Evolutionary conservation across 2,888 invertebrate species (phyloP).

Genomic region (Muschampia staudingeri): DNA sequence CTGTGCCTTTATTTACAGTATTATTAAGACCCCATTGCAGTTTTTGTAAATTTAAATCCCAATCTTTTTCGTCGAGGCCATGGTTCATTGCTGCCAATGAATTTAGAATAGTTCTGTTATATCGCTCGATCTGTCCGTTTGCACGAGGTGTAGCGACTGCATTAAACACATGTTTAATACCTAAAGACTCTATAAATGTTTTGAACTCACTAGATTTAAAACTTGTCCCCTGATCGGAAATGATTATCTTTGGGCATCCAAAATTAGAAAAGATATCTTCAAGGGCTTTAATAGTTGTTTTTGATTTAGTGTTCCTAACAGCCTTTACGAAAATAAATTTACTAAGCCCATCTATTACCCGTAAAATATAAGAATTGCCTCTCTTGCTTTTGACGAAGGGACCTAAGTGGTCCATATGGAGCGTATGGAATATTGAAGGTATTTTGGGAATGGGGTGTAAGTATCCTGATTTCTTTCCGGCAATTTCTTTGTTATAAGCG

Average conservation of each 20-base stretch:
- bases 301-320: slow-evolving; percentile 3
- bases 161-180: slow-evolving; percentile 9
- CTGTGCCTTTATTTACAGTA: slow-evolving; percentile 8
- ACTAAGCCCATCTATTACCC: slow-evolving; percentile 7
- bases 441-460: slow-evolving; percentile 12
- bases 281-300: neutral
- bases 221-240: slow-evolving; percentile 15
- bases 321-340: neutral
- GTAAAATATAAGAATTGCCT: slow-evolving; percentile 6
- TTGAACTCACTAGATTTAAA: slow-evolving; percentile 16
- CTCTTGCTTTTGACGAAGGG: slow-evolving; percentile 2
- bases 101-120: slow-evolving; percentile 5
- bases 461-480: neutral
- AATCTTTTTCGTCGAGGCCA: neutral
- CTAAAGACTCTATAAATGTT: neutral
- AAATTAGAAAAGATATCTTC: neutral
- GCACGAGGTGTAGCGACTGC: slow-evolving; percentile 17
- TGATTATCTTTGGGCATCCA: slow-evolving; percentile 6
- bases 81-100: slow-evolving; percentile 7
- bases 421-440: neutral
- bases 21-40: slow-evolving; percentile 11
- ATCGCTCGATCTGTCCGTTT: slow-evolving; percentile 14
- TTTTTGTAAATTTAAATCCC: slow-evolving; percentile 3
- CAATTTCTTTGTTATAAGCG: slow-evolving; percentile 1
- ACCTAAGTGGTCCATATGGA: slow-evolving; percentile 37